A percentile compares a stretch with the other conserved stretches of the same genome.
Evolutionary conservation across 2,113 vertebrate genomes (phyloP).

Genomic region (Tylochromis polylepis): DNA sequence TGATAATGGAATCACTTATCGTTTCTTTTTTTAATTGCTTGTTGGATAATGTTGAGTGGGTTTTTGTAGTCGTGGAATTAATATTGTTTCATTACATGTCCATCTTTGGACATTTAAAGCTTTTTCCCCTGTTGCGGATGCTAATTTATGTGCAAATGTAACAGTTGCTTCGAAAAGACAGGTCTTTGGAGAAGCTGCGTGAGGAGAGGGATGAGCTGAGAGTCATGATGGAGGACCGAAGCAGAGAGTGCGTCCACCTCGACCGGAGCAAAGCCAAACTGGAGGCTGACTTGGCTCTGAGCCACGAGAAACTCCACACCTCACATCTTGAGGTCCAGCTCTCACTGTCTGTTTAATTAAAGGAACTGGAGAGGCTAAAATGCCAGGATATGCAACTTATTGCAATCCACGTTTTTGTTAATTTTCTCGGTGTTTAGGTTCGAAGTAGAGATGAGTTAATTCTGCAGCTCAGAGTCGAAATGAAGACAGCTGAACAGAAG

Average conservation of each 20-base stretch:
- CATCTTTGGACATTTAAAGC: neutral
- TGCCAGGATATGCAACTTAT: neutral
- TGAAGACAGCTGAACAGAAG: conserved; percentile 51
- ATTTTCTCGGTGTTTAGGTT: conserved; percentile 27
- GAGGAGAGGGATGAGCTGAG: conserved; percentile 51
- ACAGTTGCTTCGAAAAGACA: conserved; percentile 50
- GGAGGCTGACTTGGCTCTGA: conserved; percentile 58
- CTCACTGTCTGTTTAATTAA: neutral
- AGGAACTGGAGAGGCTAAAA: neutral
- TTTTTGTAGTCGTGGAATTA: neutral
- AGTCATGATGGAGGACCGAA: conserved; percentile 54
- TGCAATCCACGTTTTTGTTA: neutral
- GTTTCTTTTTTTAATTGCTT: neutral
- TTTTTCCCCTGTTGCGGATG: neutral
- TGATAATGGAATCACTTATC: neutral
- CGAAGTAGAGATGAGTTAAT: conserved; percentile 58
- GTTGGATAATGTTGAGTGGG: neutral
- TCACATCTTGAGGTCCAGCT: conserved; percentile 59
- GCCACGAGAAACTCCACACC: conserved; percentile 59
- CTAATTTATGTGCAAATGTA: conserved; percentile 16
- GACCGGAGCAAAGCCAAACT: conserved; percentile 54
- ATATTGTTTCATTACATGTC: neutral
- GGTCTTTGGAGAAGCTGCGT: conserved; percentile 48
- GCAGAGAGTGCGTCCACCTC: conserved; percentile 46
- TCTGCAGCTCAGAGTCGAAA: conserved; percentile 58